Evolutionary conservation across 2,113 vertebrate genomes (phyloP).

Genomic region (Bubalus kerabau): DNA sequence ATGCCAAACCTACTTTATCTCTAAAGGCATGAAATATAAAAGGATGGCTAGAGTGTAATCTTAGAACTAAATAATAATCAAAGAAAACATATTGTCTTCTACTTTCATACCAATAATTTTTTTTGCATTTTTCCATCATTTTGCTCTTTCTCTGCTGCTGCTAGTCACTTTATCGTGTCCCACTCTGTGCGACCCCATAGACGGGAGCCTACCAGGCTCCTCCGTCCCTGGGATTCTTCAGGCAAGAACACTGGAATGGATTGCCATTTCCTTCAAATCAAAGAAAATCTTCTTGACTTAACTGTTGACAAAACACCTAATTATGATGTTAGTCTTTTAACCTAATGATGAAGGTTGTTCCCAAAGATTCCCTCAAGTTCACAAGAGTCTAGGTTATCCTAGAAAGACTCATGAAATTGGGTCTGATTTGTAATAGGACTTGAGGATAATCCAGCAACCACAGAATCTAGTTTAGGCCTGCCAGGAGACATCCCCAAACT

Average conservation of each 20-base stretch:
- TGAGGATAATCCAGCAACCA: background rate
- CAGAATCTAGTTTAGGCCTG: background rate
- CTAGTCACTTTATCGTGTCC: accelerated
- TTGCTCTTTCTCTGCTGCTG: background rate
- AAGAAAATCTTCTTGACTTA: background rate
- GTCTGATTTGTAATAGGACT: background rate
- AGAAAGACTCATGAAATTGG: background rate
- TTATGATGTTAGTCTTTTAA: background rate
- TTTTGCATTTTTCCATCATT: background rate
- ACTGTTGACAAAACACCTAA: background rate
- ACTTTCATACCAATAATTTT: background rate
- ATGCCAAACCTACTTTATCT: background rate
- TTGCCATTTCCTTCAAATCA: background rate
- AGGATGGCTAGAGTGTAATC: background rate
- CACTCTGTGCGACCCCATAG: background rate
- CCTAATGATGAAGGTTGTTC: background rate
- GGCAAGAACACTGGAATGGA: background rate
- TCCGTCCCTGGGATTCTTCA: background rate
- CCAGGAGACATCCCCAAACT: background rate
- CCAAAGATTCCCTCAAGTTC: background rate
- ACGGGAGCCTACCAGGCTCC: background rate
- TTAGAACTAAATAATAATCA: background rate
- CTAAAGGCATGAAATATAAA: background rate
- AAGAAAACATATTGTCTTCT: background rate
- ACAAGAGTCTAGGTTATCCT: background rate